Percentiles rank a stretch among this genome's conserved stretches.
phyloP scores from a whole-genome alignment of 2,888 invertebrate genomes.

The Ochropleura leucogaster region DNA sequence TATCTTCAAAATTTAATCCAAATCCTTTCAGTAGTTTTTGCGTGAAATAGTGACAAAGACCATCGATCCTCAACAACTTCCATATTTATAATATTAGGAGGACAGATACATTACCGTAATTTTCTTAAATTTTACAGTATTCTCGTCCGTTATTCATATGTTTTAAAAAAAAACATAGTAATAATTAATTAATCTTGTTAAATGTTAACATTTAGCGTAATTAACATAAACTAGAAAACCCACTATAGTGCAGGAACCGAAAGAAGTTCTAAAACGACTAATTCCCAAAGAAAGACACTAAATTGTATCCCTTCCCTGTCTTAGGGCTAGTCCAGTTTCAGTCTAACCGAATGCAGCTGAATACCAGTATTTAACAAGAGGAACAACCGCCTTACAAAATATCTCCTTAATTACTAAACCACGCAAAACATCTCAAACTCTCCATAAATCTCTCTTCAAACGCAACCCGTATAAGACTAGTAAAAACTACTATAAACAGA shows the following conservation, averaged over 20 bases:
- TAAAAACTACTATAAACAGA: conserved; percentile 47
- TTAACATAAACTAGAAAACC: neutral
- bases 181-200: neutral
- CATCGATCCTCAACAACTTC: no score
- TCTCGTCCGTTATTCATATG: neutral
- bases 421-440: conserved; percentile 9
- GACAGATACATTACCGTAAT: neutral
- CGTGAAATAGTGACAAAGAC: no score
- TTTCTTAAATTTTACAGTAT: no score
- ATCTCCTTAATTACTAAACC: conserved; percentile 2
- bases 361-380: neutral
- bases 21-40: no score
- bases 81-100: no score
- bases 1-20: no score
- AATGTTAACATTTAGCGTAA: neutral
- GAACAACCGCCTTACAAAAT: no score
- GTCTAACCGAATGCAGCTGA: neutral
- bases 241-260: neutral
- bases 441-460: conserved; percentile 23
- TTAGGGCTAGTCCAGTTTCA: neutral
- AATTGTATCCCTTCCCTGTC: neutral
- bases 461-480: conserved; percentile 17
- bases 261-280: neutral
- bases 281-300: neutral
- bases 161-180: neutral